These are phyloP conservation scores for Syngnathus acus DNA, from an alignment of 2,797 vertebrate species.

Conservation along the genomic window DNA sequence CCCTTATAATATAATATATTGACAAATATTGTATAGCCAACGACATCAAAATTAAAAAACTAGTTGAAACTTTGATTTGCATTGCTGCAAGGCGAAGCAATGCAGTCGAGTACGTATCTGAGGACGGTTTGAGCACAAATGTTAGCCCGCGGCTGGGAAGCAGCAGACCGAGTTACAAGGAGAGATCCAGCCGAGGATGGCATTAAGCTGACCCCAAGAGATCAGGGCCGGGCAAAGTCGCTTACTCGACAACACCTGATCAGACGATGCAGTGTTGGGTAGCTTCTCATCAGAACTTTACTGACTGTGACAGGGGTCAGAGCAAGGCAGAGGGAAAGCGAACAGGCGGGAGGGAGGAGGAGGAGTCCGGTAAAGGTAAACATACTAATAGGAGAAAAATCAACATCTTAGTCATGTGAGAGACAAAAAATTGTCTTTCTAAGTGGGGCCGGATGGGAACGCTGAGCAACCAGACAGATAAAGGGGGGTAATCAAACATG, in stretches of 20 bases:
- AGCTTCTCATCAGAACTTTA: slow-evolving; percentile 70
- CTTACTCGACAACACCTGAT: slow-evolving; percentile 80
- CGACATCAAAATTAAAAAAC: slow-evolving; percentile 23
- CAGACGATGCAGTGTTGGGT: slow-evolving; percentile 73
- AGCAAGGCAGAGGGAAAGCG: slow-evolving; percentile 30
- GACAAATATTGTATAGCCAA: neutral
- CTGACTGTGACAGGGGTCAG: slow-evolving; percentile 71
- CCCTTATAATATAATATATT: too few relatives aligned
- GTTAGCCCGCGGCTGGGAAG: slow-evolving; percentile 35
- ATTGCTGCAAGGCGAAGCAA: slow-evolving; percentile 40
- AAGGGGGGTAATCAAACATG: slow-evolving; percentile 36
- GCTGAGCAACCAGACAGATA: slow-evolving; percentile 23
- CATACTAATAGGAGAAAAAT: slow-evolving; percentile 21
- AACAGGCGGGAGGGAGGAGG: slow-evolving; percentile 19
- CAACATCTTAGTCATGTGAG: slow-evolving; percentile 18
- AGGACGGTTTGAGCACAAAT: slow-evolving; percentile 36
- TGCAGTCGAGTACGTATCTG: slow-evolving; percentile 46
- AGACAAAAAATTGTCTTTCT: slow-evolving; percentile 18
- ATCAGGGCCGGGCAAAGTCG: slow-evolving; percentile 60
- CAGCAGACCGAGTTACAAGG: slow-evolving; percentile 61
- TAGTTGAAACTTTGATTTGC: too few relatives aligned
- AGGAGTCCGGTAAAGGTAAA: slow-evolving; percentile 17
- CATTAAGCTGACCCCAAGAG: slow-evolving; percentile 78
- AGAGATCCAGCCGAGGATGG: slow-evolving; percentile 70
- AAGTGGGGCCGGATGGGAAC: slow-evolving; percentile 21